phyloP scores from a whole-genome alignment of 2,888 invertebrate species.

The Zygaena filipendulae region DNA sequence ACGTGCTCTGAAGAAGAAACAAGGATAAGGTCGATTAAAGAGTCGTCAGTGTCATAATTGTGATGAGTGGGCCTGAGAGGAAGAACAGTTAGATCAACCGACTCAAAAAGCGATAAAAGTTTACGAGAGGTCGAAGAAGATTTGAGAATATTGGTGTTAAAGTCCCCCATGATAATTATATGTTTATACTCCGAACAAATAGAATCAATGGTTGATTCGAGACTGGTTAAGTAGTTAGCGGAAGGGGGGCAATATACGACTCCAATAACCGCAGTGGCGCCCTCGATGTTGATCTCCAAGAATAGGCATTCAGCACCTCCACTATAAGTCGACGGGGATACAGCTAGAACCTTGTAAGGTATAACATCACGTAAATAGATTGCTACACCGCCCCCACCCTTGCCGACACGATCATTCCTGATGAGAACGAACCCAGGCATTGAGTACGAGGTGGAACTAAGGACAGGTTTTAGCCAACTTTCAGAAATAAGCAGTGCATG shows the following conservation, averaged over 20 bases:
- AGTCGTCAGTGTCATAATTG: background rate
- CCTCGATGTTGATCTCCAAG: background rate
- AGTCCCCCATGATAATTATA: no score
- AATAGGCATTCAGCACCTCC: background rate
- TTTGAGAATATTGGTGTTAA: no score
- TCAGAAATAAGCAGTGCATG: background rate
- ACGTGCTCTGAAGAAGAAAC: background rate
- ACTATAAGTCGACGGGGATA: background rate
- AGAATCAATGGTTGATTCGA: no score
- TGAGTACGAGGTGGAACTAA: background rate
- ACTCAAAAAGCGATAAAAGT: no score
- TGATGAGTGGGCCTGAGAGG: background rate
- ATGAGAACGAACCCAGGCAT: background rate
- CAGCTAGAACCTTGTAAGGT: background rate
- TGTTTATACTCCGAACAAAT: no score
- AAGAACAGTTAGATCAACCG: background rate
- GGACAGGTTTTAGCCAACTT: background rate
- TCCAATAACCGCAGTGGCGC: no score
- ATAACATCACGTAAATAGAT: background rate
- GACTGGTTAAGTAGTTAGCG: no score
- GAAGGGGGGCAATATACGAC: constrained; percentile 1
- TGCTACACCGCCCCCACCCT: constrained; percentile 1
- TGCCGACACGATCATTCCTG: background rate
- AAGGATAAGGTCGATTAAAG: background rate
- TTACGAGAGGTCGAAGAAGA: no score